These are phyloP conservation scores for Nomia melanderi DNA, from an alignment of 1,140 invertebrate genomes.

Conservation along the genomic window DNA sequence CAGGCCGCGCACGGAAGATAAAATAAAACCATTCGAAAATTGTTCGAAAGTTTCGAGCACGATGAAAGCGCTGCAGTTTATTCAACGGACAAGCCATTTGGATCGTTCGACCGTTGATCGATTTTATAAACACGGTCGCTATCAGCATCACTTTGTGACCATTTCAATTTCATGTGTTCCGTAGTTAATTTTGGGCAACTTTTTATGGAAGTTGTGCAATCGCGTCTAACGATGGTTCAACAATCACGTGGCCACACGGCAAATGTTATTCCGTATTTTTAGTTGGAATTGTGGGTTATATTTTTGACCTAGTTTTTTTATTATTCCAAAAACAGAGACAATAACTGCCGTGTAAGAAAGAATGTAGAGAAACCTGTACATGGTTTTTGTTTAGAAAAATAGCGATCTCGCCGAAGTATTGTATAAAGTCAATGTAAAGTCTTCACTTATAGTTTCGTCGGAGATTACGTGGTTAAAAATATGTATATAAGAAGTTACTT, in stretches of 20 bases:
- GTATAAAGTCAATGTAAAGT: no score
- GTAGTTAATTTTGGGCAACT: no score
- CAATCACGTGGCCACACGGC: neutral
- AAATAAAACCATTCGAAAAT: neutral
- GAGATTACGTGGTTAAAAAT: no score
- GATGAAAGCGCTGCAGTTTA: neutral
- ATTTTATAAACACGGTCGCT: neutral
- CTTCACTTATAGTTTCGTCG: no score
- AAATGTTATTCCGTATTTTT: conserved; percentile 5
- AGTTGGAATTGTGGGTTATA: neutral
- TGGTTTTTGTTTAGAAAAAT: no score
- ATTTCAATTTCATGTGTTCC: no score
- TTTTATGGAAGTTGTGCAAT: neutral
- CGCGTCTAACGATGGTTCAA: neutral
- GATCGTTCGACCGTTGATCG: neutral
- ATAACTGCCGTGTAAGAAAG: no score
- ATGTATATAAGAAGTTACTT: no score
- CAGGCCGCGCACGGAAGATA: neutral
- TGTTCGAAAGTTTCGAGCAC: neutral
- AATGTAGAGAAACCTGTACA: no score
- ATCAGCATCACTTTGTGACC: no score
- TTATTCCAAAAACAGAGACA: no score
- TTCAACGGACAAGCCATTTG: neutral
- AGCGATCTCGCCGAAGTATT: no score
- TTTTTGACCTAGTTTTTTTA: conserved; percentile 30